Percentiles rank a stretch among this genome's conserved stretches.
Conservation (phyloP, 2,113 vertebrate genomes). For the Formicarius rufipectus region DNA sequence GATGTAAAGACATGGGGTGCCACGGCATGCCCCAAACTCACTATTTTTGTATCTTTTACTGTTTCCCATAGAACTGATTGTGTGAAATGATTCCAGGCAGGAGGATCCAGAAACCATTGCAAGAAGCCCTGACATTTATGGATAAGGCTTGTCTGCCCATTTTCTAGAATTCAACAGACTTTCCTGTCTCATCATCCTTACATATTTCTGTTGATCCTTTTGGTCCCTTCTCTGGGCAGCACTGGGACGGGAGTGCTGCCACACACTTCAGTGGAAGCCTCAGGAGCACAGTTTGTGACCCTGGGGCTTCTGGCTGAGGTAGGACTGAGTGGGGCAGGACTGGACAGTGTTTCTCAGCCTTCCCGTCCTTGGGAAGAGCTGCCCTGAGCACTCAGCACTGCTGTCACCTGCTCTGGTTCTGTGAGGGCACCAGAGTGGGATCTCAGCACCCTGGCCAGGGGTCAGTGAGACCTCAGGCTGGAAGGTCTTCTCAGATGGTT, state of each 20-base stretch:
- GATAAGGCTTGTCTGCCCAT: neutral
- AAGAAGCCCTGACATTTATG: neutral
- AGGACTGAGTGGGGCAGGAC: neutral
- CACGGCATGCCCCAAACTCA: neutral
- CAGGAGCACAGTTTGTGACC: neutral
- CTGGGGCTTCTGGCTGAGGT: neutral
- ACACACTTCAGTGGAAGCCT: rapidly evolving
- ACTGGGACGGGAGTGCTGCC: neutral
- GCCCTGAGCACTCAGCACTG: neutral
- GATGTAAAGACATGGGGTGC: neutral
- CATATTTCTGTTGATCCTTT: neutral
- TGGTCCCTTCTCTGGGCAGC: neutral
- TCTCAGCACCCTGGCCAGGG: neutral
- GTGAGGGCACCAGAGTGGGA: rapidly evolving
- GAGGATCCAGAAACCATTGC: neutral
- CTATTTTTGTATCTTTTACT: neutral
- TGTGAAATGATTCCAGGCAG: neutral
- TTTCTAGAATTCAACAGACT: neutral
- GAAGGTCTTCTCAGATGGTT: neutral
- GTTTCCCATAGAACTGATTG: neutral
- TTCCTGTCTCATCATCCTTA: neutral
- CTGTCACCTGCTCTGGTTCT: neutral
- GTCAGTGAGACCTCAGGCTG: neutral
- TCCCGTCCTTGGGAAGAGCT: neutral
- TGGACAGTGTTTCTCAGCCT: neutral